Conservation (phyloP, 2,797 vertebrate species). For the Garrulus glandarius region DNA sequence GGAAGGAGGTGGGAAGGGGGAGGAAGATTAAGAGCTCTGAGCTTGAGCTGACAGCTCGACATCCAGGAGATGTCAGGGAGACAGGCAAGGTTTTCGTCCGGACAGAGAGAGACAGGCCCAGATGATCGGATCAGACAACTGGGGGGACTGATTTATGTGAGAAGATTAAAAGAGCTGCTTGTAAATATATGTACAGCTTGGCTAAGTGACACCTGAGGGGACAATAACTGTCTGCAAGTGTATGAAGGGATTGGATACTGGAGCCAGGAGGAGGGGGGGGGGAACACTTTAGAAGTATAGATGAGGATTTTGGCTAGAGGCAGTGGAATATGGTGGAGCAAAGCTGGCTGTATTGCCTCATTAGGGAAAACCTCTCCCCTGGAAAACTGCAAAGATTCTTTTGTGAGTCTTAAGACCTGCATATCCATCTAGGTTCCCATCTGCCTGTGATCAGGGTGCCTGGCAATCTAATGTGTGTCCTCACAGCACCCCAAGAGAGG, state of each 20-base stretch:
- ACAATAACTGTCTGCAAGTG: constrained; percentile 50
- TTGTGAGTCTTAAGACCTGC: background rate
- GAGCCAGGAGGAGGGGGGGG: background rate
- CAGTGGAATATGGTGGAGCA: background rate
- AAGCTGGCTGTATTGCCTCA: fast-evolving
- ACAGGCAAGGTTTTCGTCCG: background rate
- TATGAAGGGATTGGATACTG: background rate
- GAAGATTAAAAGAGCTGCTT: constrained; percentile 53
- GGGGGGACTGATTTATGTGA: constrained; percentile 43
- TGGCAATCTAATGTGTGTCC: background rate
- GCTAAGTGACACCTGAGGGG: constrained; percentile 64
- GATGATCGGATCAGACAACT: constrained; percentile 46
- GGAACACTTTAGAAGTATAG: background rate
- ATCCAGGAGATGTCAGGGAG: constrained; percentile 50
- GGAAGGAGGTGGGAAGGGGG: background rate
- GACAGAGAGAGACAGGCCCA: constrained; percentile 30
- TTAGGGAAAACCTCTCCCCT: background rate
- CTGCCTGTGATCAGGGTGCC: background rate
- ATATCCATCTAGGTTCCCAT: background rate
- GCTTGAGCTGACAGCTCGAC: constrained; percentile 49
- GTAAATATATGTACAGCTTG: constrained; percentile 48
- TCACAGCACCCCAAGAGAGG: background rate
- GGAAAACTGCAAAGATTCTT: background rate
- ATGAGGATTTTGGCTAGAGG: background rate
- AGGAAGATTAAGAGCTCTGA: constrained; percentile 62